Evolutionary conservation across 2,888 invertebrate genomes (phyloP).

Genomic region (Mesodorylaimus sp.): DNA sequence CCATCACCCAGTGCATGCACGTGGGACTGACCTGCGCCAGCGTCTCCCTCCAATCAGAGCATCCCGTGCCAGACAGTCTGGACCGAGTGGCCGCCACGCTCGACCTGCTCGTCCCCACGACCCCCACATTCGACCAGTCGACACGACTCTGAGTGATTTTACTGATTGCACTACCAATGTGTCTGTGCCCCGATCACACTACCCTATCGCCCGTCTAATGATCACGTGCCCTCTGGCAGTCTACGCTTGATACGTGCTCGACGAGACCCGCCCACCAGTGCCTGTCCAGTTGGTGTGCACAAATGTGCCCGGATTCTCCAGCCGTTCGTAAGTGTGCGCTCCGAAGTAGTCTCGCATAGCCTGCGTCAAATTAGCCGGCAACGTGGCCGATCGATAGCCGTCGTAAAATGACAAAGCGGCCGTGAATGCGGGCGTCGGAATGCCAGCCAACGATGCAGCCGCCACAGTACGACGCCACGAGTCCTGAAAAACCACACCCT

Average conservation of each 20-base stretch:
- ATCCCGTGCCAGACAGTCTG: no score
- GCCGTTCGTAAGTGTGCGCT: conserved; percentile 87
- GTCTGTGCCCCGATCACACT: no score
- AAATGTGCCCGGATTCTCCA: conserved; percentile 63
- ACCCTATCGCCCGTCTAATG: no score
- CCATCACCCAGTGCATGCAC: no score
- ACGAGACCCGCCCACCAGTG: conserved; percentile 81
- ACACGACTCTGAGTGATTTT: no score
- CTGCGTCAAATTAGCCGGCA: conserved; percentile 90
- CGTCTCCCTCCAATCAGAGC: no score
- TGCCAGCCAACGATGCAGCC: conserved; percentile 48
- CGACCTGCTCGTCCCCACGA: no score
- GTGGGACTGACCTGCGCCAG: no score
- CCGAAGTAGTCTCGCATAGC: conserved; percentile 97
- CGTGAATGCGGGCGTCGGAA: conserved; percentile 77
- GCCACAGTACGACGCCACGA: conserved; percentile 68
- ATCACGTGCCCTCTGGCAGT: no score
- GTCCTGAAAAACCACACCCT: conserved; percentile 29
- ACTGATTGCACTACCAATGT: no score
- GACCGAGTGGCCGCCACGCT: no score
- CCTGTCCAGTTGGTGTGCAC: conserved; percentile 99
- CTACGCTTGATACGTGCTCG: conserved; percentile 52
- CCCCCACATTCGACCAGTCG: no score
- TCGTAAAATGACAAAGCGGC: conserved; percentile 92
- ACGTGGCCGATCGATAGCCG: conserved; percentile 62